Conservation (phyloP, 2,797 vertebrate genomes). For the Danio jaintianensis region DNA sequence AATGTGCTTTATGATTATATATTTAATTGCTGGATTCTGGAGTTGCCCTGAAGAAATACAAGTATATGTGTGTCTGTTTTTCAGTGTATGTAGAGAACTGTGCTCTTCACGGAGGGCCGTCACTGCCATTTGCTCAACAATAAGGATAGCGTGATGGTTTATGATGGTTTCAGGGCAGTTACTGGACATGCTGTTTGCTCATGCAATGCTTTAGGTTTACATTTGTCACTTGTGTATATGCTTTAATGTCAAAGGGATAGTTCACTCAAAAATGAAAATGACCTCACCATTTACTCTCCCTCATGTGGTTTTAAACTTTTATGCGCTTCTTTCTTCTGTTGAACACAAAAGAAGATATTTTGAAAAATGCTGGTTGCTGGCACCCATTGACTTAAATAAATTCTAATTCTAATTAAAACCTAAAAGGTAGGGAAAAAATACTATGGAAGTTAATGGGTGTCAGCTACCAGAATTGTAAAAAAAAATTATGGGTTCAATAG, state of each 20-base stretch:
- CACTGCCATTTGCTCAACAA: conserved; percentile 12
- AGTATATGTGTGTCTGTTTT: background rate
- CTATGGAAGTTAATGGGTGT: too few relatives aligned
- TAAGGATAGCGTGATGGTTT: conserved; percentile 6
- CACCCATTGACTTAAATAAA: too few relatives aligned
- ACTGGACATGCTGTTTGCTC: background rate
- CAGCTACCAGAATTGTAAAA: too few relatives aligned
- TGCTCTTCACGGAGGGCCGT: background rate
- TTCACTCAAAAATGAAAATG: too few relatives aligned
- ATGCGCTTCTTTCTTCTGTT: too few relatives aligned
- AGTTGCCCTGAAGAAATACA: background rate
- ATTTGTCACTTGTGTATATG: background rate
- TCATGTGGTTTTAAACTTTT: too few relatives aligned
- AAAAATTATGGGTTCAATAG: too few relatives aligned
- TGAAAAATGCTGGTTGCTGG: too few relatives aligned
- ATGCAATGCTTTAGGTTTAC: background rate
- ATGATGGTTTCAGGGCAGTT: conserved; percentile 18
- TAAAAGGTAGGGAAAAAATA: too few relatives aligned
- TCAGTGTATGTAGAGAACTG: conserved; percentile 37
- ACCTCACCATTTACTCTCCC: too few relatives aligned
- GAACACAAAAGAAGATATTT: too few relatives aligned
- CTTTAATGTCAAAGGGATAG: conserved; percentile 7
- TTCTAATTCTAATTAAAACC: too few relatives aligned
- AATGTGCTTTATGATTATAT: background rate
- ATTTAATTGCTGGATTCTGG: background rate